Base-by-base conservation (phyloP, 2,113 vertebrate species). In the Puntigrus tetrazona region DNA sequence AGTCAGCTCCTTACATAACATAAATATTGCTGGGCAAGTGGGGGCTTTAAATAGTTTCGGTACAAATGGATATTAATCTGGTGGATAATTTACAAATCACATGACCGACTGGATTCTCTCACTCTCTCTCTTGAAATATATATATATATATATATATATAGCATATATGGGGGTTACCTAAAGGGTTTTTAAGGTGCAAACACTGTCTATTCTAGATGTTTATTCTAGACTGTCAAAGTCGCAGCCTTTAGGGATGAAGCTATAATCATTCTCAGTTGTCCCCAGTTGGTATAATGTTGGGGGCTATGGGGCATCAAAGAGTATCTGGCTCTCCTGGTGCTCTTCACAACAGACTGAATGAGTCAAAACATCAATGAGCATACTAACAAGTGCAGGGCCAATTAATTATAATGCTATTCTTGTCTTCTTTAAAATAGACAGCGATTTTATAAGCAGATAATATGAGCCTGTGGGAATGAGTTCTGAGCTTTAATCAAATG, bases 401-500 rank as follows among this genome's bases (percentile, higher is more conserved):
- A 65, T 47, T 10, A 65, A 65, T 80, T 80, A 47, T 22, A 80
- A 80, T 80, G 59, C 59, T 80, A 67, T 47, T 80, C 59, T 20
- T 80, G 25, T 65, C 16, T 47, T 5, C 41, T 47, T 45, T 67
- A 80, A 29, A 80, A 47, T 31, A 47, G n/a, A 29, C 8, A 16
- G 16, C n/a, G 41, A 34, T 67, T 45, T 65, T 43, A 65, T 65
- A 45, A 45, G 41, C 59, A 67, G 78, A 67, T 22, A 27, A 43
- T 65, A 45, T 34, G 38, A 65, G 59, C 38, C 25, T 65, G 59
- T 29, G 59, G 59, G 57, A 65, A 47, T 43, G n/a, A 27, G 25
- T 16, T 63, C 18, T 80, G 59, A 45, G 77, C 77, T 65, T 31
- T 63, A 61, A 79, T 63, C 22, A 79, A 25, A 43, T 22, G 34